These are phyloP conservation scores for Drosophila longiperda DNA, from an alignment of 2,888 invertebrate genomes.

Conservation along the genomic window DNA sequence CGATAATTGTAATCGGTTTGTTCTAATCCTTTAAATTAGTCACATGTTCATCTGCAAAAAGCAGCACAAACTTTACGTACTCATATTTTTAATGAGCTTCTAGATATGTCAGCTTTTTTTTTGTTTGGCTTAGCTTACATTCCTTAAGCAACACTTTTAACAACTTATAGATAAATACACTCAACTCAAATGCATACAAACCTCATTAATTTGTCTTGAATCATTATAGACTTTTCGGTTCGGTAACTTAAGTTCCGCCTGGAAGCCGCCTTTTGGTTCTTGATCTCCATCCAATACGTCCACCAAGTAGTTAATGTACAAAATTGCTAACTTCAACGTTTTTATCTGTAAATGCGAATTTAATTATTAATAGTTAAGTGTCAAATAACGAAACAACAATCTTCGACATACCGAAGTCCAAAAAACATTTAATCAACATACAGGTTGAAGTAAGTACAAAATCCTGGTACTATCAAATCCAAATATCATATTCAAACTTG, in stretches of 20 bases:
- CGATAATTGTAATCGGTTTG: background rate
- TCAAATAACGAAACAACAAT: background rate
- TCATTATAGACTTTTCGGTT: constrained; percentile 83
- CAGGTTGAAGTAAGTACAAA: background rate
- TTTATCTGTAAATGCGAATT: constrained; percentile 90
- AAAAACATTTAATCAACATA: background rate
- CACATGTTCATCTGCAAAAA: background rate
- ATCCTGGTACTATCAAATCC: background rate
- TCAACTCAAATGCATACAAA: constrained; percentile 26
- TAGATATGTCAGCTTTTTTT: background rate
- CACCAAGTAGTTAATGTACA: constrained; percentile 96
- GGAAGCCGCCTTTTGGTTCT: constrained; percentile 92
- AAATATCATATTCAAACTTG: background rate
- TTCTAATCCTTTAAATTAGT: no score
- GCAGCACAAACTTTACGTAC: background rate
- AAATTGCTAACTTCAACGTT: constrained; percentile 95
- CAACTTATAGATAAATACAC: background rate
- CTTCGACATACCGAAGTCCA: background rate
- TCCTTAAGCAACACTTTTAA: background rate
- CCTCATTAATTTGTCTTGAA: constrained; percentile 79
- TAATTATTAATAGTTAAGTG: constrained; percentile 12
- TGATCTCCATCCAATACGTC: constrained; percentile 95
- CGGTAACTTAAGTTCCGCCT: constrained; percentile 91
- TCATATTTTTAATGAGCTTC: background rate
- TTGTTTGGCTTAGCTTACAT: background rate